Base-by-base conservation (phyloP, 2,797 vertebrate species). In the Cetoscarus ocellatus region DNA sequence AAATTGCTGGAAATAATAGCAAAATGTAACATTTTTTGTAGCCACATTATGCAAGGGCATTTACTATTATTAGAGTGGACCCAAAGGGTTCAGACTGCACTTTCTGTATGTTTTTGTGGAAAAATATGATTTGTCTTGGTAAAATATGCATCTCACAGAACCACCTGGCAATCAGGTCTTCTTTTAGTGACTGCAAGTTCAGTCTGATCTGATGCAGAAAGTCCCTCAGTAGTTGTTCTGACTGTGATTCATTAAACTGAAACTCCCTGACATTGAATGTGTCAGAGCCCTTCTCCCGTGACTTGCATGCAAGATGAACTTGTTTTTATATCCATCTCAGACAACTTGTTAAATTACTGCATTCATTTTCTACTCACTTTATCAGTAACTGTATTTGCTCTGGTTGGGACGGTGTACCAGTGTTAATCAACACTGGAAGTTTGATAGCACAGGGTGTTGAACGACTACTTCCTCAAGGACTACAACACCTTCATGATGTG, bases 361-460 rank as follows among this genome's bases (percentile, higher is more conserved):
- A 45, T 60, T 19, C 0, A 75, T 58, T 59, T 67, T 70, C 45
- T 43, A 55, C 63, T 40, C 18, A 47, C 51, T 57, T 5, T 45
- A 39, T 52, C 40, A 39, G 1, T 70, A 65, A 61, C 60, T 74
- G 38, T 27, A 1, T 19, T 19, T 38, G 12, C 48, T 48, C 12
- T 61, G 0, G 42, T 40, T 55, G 45, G 4, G 9, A 13, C 35
- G 50, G 40, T 59, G 60, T 51, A 40, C 39, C 14, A 6, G 39
- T 43, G 61, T 45, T 67, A 73, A 61, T 67, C 52, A 43, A 54
- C 66, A 53, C 47, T 60, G 47, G 53, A 6, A 50, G 18, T 63
- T 45, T 44, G 44, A 62, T 59, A 65, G 71, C 7, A 50, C 62
- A 9, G 55, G 55, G 55, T 15, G 55, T 27, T 38, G 39, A 12